Evolutionary conservation across 2,888 invertebrate genomes (phyloP), one percentile per base, ranked within the genome.

Genomic region (Ligdia adustata): DNA sequence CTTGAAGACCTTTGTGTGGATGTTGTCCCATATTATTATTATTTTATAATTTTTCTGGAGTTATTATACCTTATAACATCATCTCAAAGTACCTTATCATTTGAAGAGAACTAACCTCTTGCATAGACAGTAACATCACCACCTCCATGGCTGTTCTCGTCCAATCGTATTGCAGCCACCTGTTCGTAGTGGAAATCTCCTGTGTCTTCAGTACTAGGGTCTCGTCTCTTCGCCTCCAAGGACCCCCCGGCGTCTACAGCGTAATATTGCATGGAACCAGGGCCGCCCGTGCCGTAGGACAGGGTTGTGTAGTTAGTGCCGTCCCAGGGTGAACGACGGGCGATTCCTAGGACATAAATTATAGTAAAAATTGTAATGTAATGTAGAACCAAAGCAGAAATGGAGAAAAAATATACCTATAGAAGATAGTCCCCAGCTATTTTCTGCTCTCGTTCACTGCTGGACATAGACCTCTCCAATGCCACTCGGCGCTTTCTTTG

Each of bases 121-220:
- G 97, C 97, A 80, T 96, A 97, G 39, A 98, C 92, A 1, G 93
- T 90, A 0, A 98, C 97, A 78, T 98, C 98, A 9, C 95, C 95
- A 0, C 97, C 97, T 0, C 95, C 95, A 60, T 97, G 97, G 20
- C 93, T 91, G 64, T 95, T 95, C 73, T 96, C 96, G 57, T 93
- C 92, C 2, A 93, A 91, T 54, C 92, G 90, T 20, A 95, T 92
- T 0, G 92, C 92, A 0, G 95, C 93, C 57, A 95, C 94, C 69
- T 96, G 96, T 16, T 93, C 92, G 66, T 96, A 96, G 24, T 92
- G 89, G 68, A 92, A 94, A 50, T 91, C 91, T 9, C 87, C 90
- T 0, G 93, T 94, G 46, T 95, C 89, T 0, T 91, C 85, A 1
- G 66, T 62, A 0, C 85, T 86, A 0, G 95, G 95, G 77, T 95